Conservation (phyloP, 1,140 invertebrate species). For the Galendromus occidentalis region DNA sequence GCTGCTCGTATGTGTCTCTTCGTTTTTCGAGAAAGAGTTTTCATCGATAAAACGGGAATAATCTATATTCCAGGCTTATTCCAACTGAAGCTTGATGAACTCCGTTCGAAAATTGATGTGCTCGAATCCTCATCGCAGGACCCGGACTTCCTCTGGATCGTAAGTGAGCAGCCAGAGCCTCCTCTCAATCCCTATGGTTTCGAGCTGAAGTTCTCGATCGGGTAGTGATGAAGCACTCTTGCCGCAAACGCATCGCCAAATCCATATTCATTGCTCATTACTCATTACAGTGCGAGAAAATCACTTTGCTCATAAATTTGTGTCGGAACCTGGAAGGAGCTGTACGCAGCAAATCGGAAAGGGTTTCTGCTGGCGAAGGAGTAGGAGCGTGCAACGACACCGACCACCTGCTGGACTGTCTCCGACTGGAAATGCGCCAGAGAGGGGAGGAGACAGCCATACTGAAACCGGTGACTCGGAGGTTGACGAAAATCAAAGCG, state of each 20-base stretch:
- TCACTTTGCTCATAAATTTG: neutral
- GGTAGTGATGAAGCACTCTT: too few relatives aligned
- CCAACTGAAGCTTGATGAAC: slow-evolving; percentile 5
- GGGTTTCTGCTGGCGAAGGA: neutral
- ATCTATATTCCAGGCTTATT: neutral
- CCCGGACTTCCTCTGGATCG: neutral
- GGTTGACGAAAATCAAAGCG: slow-evolving; percentile 1
- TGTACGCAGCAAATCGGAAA: neutral
- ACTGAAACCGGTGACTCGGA: neutral
- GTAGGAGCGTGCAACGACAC: neutral
- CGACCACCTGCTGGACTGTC: neutral
- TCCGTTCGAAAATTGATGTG: neutral
- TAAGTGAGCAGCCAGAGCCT: neutral
- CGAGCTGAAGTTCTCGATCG: too few relatives aligned
- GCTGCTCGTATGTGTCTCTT: too few relatives aligned
- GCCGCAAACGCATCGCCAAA: too few relatives aligned
- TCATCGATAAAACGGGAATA: neutral
- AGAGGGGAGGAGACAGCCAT: neutral
- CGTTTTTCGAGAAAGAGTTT: neutral
- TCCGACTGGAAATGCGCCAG: neutral
- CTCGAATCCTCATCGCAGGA: neutral
- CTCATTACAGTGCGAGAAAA: slow-evolving; percentile 8
- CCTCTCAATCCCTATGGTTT: too few relatives aligned
- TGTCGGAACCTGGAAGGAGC: slow-evolving; percentile 5
- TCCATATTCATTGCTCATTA: too few relatives aligned